phyloP scores from a whole-genome alignment of 2,888 invertebrate genomes.

The Acanthosepion lycidas region DNA sequence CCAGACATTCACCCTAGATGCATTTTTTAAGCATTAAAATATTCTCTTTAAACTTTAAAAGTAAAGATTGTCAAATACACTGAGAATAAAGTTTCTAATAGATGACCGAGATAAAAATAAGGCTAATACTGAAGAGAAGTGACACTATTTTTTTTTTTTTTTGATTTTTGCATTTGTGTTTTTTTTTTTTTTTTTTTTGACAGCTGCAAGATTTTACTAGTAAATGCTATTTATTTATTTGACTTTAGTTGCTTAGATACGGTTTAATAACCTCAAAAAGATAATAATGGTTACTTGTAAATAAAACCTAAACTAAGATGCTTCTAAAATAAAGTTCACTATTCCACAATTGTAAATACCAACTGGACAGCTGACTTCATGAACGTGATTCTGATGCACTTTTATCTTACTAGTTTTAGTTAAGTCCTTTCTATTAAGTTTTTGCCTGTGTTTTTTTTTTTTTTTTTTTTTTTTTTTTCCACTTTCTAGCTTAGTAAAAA shows the following conservation, averaged over 20 bases:
- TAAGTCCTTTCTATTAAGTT: too few species aligned
- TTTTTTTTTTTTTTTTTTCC: too few species aligned
- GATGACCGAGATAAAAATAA: too few species aligned
- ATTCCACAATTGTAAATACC: not conserved
- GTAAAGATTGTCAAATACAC: too few species aligned
- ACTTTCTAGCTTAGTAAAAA: too few species aligned
- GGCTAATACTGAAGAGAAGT: not conserved
- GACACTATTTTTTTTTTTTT: not conserved
- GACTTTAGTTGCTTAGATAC: not conserved
- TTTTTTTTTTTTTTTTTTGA: too few species aligned
- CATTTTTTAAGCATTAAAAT: too few species aligned
- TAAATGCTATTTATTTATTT: not conserved
- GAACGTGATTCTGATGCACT: not conserved
- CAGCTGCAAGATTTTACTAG: not conserved
- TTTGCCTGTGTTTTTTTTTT: too few species aligned
- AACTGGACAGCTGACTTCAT: not conserved
- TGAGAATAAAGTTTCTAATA: too few species aligned
- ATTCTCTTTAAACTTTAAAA: too few species aligned
- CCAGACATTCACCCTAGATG: too few species aligned
- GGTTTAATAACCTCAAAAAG: not conserved
- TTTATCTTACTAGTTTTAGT: not conserved
- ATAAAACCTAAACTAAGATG: not conserved
- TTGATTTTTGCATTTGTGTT: not conserved
- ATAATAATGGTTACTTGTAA: not conserved
- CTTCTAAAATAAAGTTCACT: not conserved